Evolutionary conservation across 2,888 invertebrate species (phyloP).

Genomic region (Hermaeophaga mercurialis): DNA sequence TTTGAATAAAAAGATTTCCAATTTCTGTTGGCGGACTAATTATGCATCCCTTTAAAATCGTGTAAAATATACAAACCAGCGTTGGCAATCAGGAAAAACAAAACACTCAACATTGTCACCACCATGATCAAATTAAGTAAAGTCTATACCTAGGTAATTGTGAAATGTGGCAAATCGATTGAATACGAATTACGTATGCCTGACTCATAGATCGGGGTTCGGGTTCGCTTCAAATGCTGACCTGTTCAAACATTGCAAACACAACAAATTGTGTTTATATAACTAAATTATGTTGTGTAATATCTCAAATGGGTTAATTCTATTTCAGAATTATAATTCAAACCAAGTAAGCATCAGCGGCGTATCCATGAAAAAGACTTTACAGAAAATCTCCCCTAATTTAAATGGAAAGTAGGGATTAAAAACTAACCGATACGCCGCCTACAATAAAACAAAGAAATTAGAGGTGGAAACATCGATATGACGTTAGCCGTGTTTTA

Average conservation of each 20-base stretch:
- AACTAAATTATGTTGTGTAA: constrained; percentile 32
- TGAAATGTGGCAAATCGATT: constrained; percentile 9
- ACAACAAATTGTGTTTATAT: constrained; percentile 33
- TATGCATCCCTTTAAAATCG: too few relatives aligned
- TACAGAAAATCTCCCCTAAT: too few relatives aligned
- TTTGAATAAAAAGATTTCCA: too few relatives aligned
- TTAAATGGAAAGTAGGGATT: too few relatives aligned
- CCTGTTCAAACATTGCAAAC: constrained; percentile 34
- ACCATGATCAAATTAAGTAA: background rate
- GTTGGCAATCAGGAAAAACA: background rate
- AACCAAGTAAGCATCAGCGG: background rate
- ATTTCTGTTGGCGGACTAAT: too few relatives aligned
- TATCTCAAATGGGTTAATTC: constrained; percentile 24
- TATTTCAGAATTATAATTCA: constrained; percentile 23
- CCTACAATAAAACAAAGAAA: too few relatives aligned
- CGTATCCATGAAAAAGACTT: background rate
- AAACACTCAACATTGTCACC: background rate
- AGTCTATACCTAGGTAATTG: background rate
- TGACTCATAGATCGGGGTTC: constrained; percentile 18
- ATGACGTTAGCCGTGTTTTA: too few relatives aligned
- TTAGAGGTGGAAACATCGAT: too few relatives aligned
- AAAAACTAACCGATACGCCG: too few relatives aligned
- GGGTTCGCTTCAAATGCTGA: constrained; percentile 31
- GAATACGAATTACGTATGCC: constrained; percentile 13
- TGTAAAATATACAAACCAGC: background rate